phyloP scores from a whole-genome alignment of 2,113 vertebrate species.

The Tragulus kanchil region DNA sequence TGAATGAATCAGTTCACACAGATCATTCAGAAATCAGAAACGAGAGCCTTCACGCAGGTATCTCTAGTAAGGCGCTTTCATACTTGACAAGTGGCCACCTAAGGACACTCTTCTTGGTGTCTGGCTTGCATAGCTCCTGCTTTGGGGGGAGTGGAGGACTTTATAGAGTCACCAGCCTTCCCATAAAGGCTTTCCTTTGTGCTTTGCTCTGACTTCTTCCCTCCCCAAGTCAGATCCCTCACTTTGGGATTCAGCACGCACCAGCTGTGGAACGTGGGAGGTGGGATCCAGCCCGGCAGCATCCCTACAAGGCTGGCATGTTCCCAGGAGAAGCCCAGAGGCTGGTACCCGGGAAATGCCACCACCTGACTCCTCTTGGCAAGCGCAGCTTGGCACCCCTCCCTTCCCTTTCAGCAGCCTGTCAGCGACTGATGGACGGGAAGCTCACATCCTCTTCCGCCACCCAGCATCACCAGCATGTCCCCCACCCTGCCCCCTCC shows the following conservation, averaged over 20 bases:
- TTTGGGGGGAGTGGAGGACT: fast-evolving
- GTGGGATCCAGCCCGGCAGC: background rate
- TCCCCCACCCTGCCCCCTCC: background rate
- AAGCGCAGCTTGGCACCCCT: background rate
- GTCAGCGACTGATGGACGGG: conserved; percentile 74
- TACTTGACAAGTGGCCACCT: background rate
- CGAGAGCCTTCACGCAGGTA: fast-evolving
- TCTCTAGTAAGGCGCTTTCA: background rate
- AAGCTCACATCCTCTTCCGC: conserved; percentile 4
- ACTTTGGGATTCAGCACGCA: background rate
- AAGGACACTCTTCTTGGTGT: background rate
- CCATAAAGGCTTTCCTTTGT: background rate
- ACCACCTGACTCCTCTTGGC: background rate
- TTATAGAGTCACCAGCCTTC: background rate
- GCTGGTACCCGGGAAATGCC: conserved; percentile 51
- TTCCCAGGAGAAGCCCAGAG: conserved; percentile 19
- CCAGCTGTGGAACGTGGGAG: background rate
- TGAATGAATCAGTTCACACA: background rate
- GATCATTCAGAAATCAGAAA: background rate
- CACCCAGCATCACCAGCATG: fast-evolving
- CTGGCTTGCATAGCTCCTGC: background rate
- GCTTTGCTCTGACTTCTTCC: background rate
- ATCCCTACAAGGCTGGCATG: background rate
- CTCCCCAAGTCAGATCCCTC: background rate
- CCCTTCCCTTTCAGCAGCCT: conserved; percentile 76